Evolutionary conservation across 2,888 invertebrate species (phyloP).

Genomic region (Pardosa pseudoannulata): DNA sequence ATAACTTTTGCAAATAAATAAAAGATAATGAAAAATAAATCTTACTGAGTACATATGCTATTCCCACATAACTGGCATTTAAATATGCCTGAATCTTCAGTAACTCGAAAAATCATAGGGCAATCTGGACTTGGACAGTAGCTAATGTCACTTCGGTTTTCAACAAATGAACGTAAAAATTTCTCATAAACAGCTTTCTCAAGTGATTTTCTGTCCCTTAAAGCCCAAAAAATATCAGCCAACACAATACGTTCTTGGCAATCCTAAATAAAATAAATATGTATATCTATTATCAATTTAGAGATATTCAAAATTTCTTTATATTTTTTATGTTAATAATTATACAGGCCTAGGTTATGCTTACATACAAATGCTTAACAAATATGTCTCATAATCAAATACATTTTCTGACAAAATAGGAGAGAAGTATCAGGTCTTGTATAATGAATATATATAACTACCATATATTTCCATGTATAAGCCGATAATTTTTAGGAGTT

Average conservation of each 20-base stretch:
- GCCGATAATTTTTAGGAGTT: no score
- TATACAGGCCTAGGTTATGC: no score
- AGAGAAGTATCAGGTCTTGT: no score
- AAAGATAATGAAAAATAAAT: not conserved
- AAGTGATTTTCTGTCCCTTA: conserved; percentile 36
- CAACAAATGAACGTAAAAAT: conserved; percentile 35
- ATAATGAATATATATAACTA: no score
- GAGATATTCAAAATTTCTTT: no score
- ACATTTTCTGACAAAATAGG: no score
- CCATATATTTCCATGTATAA: no score
- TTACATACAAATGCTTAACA: no score
- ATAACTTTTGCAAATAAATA: not conserved
- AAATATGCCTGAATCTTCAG: conserved; percentile 25
- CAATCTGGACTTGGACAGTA: conserved; percentile 64
- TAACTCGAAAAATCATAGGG: conserved; percentile 51
- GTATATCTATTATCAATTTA: no score
- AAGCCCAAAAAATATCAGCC: conserved; percentile 52
- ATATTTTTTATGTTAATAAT: no score
- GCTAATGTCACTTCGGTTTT: conserved; percentile 25
- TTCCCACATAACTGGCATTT: conserved; percentile 40
- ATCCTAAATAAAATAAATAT: not conserved
- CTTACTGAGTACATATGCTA: conserved; percentile 53
- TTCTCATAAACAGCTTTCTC: conserved; percentile 25
- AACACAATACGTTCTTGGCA: conserved; percentile 32
- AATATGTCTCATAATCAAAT: no score